Evolutionary conservation across 2,888 invertebrate species (phyloP).

Genomic region (Actias luna): DNA sequence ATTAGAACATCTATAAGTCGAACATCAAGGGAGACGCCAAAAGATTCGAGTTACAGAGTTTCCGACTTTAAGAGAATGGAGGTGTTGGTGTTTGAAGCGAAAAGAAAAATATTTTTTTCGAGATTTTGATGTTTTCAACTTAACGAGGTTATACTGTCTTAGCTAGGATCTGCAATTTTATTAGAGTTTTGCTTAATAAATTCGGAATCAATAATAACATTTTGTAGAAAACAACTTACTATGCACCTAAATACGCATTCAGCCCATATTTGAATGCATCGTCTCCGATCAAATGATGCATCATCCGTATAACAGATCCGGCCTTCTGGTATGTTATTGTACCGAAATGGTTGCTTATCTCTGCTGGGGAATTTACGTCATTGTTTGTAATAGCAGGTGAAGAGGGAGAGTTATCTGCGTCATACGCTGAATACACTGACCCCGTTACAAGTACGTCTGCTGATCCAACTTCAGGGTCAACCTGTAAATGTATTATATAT

Average conservation of each 20-base stretch:
- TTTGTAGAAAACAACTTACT: slow-evolving; percentile 63
- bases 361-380: slow-evolving; percentile 81
- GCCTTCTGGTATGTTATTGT: slow-evolving; percentile 86
- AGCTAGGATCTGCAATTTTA: too few relatives aligned
- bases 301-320: slow-evolving; percentile 74
- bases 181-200: too few relatives aligned
- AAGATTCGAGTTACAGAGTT: too few relatives aligned
- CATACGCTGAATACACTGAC: slow-evolving; percentile 84
- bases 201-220: neutral
- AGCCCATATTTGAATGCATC: slow-evolving; percentile 52
- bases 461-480: slow-evolving; percentile 83
- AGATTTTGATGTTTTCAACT: too few relatives aligned
- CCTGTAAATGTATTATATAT: slow-evolving; percentile 56
- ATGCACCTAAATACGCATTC: slow-evolving; percentile 59
- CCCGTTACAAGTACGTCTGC: slow-evolving; percentile 83
- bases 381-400: slow-evolving; percentile 81
- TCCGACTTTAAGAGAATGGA: too few relatives aligned
- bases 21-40: too few relatives aligned
- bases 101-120: too few relatives aligned
- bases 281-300: slow-evolving; percentile 69
- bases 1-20: too few relatives aligned
- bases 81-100: too few relatives aligned
- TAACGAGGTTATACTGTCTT: too few relatives aligned
- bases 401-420: slow-evolving; percentile 76
- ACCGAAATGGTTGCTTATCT: slow-evolving; percentile 85